Conservation (phyloP, 1,140 invertebrate genomes). For the Drosophila sp. region DNA sequence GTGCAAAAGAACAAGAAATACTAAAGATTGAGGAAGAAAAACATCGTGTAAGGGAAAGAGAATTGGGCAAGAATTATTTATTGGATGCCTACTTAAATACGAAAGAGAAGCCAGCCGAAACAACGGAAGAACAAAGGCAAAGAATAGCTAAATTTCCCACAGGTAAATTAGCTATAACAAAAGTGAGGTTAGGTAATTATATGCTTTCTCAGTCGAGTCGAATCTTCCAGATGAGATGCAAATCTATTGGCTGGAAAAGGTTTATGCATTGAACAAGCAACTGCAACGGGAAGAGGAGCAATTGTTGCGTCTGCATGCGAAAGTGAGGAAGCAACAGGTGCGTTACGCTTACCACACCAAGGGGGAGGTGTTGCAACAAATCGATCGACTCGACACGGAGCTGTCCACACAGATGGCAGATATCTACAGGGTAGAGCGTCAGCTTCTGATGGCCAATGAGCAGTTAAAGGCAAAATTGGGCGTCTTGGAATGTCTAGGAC, state of each 20-base stretch:
- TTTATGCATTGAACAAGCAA: constrained; percentile 89
- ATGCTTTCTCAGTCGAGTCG: background rate
- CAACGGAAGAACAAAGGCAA: constrained; percentile 65
- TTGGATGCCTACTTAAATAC: constrained; percentile 90
- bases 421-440: constrained; percentile 87
- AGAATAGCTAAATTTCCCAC: constrained; percentile 17
- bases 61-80: constrained; percentile 92
- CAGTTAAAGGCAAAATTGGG: constrained; percentile 87
- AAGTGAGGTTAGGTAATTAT: background rate
- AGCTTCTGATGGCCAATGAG: constrained; percentile 87
- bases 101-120: constrained; percentile 85
- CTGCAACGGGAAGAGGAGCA: constrained; percentile 89
- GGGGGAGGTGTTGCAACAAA: constrained; percentile 78
- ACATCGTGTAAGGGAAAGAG: constrained; percentile 88
- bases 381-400: constrained; percentile 85
- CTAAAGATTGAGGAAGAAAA: constrained; percentile 90
- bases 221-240: constrained; percentile 83
- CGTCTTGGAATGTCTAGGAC: constrained; percentile 87
- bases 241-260: constrained; percentile 89
- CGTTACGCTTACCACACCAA: constrained; percentile 86
- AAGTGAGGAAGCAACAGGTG: constrained; percentile 88
- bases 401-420: constrained; percentile 86
- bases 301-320: constrained; percentile 88
- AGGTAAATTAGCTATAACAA: constrained; percentile 37
- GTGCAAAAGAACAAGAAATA: constrained; percentile 92